These are phyloP conservation scores for Protonibea diacanthus DNA, from an alignment of 2,797 vertebrate genomes.

Conservation along the genomic window DNA sequence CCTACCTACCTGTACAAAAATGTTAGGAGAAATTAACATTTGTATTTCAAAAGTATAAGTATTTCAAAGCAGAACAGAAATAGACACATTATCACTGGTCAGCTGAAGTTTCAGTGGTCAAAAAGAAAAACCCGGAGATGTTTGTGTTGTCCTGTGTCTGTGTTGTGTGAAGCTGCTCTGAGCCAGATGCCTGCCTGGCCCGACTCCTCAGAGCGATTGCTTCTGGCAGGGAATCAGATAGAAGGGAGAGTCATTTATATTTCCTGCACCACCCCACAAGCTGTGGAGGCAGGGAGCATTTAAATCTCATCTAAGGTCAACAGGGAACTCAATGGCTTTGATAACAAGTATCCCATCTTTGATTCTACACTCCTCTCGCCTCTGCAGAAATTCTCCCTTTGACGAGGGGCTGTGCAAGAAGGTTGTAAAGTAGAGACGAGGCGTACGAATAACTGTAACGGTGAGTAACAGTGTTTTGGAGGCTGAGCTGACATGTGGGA, in stretches of 20 bases:
- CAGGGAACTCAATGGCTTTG: constrained; percentile 67
- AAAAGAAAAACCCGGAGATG: constrained; percentile 25
- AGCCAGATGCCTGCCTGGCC: constrained; percentile 55
- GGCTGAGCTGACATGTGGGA: constrained; percentile 28
- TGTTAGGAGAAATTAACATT: too few species aligned
- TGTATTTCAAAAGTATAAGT: too few species aligned
- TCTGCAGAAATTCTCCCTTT: constrained; percentile 55
- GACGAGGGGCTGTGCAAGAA: constrained; percentile 32
- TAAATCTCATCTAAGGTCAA: constrained; percentile 74
- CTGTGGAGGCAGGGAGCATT: constrained; percentile 67
- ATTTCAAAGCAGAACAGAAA: background rate
- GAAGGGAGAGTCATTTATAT: constrained; percentile 66
- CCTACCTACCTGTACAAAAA: background rate
- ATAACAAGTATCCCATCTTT: constrained; percentile 70
- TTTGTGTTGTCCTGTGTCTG: constrained; percentile 15
- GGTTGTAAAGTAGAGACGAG: constrained; percentile 37
- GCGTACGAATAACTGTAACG: background rate
- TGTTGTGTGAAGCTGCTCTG: constrained; percentile 38
- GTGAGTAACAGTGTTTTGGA: constrained; percentile 33
- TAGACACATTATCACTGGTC: background rate
- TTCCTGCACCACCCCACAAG: constrained; percentile 61
- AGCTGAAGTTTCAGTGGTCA: constrained; percentile 9
- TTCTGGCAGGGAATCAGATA: constrained; percentile 77
- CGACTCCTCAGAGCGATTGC: constrained; percentile 67
- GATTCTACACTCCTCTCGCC: constrained; percentile 56